phyloP scores from a whole-genome alignment of 2,113 vertebrate species.

The Lota lota region DNA sequence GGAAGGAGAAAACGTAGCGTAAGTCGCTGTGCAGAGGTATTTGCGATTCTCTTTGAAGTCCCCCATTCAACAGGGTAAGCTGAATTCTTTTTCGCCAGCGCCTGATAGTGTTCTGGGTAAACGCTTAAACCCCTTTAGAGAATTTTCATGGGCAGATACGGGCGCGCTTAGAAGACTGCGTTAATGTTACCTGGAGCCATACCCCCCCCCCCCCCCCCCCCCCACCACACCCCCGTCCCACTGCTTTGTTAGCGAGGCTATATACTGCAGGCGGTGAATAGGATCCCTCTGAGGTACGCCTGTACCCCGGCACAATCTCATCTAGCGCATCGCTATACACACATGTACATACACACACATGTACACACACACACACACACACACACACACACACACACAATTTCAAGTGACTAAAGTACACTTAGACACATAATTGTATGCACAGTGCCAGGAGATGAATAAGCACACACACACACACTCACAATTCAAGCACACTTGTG shows the following conservation, averaged over 20 bases:
- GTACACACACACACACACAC: conserved; percentile 1
- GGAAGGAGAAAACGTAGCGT: conserved; percentile 55
- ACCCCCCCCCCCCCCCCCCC: conserved; percentile 81
- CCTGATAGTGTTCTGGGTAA: conserved; percentile 97
- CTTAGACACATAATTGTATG: too few species aligned
- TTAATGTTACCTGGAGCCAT: conserved; percentile 94
- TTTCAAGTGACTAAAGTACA: background rate
- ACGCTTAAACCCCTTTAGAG: conserved; percentile 99
- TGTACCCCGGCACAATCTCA: conserved; percentile 81
- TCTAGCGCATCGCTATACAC: conserved; percentile 78
- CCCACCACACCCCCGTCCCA: background rate
- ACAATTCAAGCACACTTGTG: background rate
- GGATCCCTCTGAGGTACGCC: conserved; percentile 93
- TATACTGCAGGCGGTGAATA: conserved; percentile 72
- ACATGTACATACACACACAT: background rate
- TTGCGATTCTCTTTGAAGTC: conserved; percentile 98
- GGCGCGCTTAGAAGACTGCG: conserved; percentile 84
- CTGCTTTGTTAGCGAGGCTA: background rate
- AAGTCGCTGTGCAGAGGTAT: conserved; percentile 75
- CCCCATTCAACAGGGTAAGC: conserved; percentile 95
- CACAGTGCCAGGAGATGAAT: too few species aligned
- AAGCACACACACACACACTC: conserved; percentile 6
- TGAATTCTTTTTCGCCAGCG: conserved; percentile 89
- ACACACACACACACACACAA: conserved; percentile 1
- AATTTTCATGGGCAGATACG: conserved; percentile 96